Conservation (phyloP, 2,888 invertebrate species). For the Eristalinus aeneus region DNA sequence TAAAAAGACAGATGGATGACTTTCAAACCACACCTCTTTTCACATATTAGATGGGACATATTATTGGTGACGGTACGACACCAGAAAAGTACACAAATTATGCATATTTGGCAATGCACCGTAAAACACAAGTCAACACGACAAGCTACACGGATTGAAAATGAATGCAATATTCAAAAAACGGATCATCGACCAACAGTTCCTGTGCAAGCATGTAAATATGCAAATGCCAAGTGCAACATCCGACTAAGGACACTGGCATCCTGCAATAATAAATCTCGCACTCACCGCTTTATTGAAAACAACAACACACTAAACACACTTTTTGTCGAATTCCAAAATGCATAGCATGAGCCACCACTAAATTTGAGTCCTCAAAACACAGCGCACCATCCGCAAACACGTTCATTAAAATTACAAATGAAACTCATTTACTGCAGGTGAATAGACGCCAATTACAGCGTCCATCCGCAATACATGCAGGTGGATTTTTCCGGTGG, state of each 20-base stretch:
- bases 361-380: not conserved
- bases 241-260: not conserved
- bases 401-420: slow-evolving; percentile 39
- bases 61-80: too few species aligned
- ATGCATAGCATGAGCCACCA: not conserved
- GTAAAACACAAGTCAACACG: not conserved
- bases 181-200: not conserved
- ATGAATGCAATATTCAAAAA: not conserved
- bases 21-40: too few species aligned
- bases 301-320: not conserved
- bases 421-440: slow-evolving; percentile 28
- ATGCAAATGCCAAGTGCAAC: not conserved
- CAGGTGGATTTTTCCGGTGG: not conserved
- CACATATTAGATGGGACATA: too few species aligned
- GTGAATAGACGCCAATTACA: slow-evolving; percentile 37
- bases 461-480: slow-evolving; percentile 3
- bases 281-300: not conserved
- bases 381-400: not conserved
- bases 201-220: not conserved
- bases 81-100: too few species aligned
- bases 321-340: not conserved
- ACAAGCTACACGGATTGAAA: not conserved
- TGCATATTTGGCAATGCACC: not conserved
- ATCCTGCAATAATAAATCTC: not conserved
- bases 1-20: too few species aligned